A percentile compares a stretch with the other conserved stretches of the same genome.
Evolutionary conservation across 2,113 vertebrate genomes (phyloP).

Genomic region (Microtus ochrogaster): DNA sequence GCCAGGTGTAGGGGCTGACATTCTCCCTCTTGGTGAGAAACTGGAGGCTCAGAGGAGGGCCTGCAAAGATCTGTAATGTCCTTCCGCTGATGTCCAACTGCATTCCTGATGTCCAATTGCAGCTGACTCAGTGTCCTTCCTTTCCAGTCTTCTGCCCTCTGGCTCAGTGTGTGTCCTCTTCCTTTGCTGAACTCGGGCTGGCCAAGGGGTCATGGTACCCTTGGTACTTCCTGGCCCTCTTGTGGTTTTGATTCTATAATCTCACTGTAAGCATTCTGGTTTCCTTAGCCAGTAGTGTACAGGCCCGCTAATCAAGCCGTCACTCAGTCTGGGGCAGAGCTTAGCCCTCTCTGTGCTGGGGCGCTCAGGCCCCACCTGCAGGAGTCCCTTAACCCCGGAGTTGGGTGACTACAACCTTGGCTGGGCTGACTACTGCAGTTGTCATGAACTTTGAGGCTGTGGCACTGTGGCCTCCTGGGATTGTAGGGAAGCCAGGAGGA

Average conservation of each 20-base stretch:
- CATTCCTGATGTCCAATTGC: neutral
- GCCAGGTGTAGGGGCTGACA: neutral
- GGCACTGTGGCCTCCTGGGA: neutral
- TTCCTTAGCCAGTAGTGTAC: neutral
- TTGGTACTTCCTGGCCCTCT: neutral
- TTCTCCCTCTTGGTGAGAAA: too few relatives aligned
- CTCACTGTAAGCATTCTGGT: constrained; percentile 40
- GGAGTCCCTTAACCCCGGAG: neutral
- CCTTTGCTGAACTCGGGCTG: neutral
- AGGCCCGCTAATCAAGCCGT: neutral
- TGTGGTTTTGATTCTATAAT: neutral
- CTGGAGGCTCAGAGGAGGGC: too few relatives aligned
- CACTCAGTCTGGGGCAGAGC: neutral
- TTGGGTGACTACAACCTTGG: neutral
- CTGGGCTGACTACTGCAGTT: neutral
- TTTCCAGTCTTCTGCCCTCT: neutral
- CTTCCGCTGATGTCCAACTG: neutral
- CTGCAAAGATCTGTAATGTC: neutral
- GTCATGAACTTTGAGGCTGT: neutral
- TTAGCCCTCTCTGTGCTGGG: neutral
- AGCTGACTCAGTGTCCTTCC: neutral
- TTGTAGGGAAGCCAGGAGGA: neutral
- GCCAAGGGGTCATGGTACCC: neutral
- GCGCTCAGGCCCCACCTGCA: neutral
- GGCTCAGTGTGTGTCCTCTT: rapidly evolving